Conservation (phyloP, 2,888 invertebrate genomes). For the Cerastis leucographa region DNA sequence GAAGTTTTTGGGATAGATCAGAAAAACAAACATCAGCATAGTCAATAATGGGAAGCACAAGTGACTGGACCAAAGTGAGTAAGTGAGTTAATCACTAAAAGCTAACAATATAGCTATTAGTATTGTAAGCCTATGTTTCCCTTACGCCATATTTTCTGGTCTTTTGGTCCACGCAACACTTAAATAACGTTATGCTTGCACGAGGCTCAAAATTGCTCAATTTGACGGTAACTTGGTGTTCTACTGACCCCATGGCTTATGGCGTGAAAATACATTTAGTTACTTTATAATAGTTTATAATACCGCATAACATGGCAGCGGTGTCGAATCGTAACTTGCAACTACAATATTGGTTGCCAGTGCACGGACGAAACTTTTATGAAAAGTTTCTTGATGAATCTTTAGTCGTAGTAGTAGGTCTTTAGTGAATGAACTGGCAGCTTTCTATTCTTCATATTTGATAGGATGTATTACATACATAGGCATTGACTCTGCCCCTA, state of each 20-base stretch:
- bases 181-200: slow-evolving; percentile 47
- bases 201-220: slow-evolving; percentile 53
- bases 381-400: background rate
- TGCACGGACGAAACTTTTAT: background rate
- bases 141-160: slow-evolving; percentile 26
- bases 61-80: no score
- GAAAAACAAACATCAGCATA: no score
- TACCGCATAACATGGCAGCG: slow-evolving; percentile 34
- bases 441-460: background rate
- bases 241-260: slow-evolving; percentile 59
- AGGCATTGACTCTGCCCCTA: background rate
- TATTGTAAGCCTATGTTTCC: background rate
- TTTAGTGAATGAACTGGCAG: background rate
- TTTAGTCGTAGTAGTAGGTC: no score
- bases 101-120: no score
- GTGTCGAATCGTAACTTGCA: slow-evolving; percentile 16
- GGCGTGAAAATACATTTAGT: slow-evolving; percentile 49
- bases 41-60: no score
- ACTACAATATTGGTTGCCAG: slow-evolving; percentile 10
- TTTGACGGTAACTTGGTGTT: slow-evolving; percentile 56
- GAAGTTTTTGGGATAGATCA: no score
- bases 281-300: slow-evolving; percentile 54
- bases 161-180: slow-evolving; percentile 32
- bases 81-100: no score
- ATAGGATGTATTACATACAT: background rate